Base-by-base conservation (phyloP, 1,140 invertebrate genomes). In the Drosophila elegans region DNA sequence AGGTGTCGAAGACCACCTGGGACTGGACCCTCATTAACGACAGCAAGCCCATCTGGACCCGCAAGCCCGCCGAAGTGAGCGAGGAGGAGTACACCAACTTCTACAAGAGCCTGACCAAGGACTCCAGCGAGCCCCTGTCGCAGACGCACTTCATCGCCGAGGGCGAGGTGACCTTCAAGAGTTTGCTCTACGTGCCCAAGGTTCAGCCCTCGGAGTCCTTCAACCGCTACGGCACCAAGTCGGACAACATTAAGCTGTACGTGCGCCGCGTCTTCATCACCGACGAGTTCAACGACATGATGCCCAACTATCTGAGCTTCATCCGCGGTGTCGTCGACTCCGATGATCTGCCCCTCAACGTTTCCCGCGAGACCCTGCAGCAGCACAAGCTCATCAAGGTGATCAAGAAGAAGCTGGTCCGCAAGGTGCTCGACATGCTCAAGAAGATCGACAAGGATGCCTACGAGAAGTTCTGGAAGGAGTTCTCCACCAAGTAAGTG, bases 221-320 rank as follows among this genome's bases (percentile, higher is more conserved):
- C 94, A 98, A 98, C 92, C 96, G 96, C 91, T 99, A 99, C 91
- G 98, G 98, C 67, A 97, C 98, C 63, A 97, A 97, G 77, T 96
- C 96, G 2, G 98, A 99, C 91, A 97, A 98, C 92, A 99, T 99
- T 80, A 99, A 99, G 94, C 93, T 99, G 38, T 99, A 98, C 91
- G 98, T 99, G 11, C 95, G 98, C 74, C 94, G 99, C 64, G 98
- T 99, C 12, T 99, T 99, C 93, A 99, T 99, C 92, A 99, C 98
- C 12, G 99, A 99, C 86, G 98, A 99, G 93, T 99, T 99, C 93
- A 98, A 98, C 91, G 99, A 99, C 90, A 98, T 99, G 96, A 98
- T 99, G 96, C 99, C 99, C 52, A 99, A 98, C 92, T 99, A 99
- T 92, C 94, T 99, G 67, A 96, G 94, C 52, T 99, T 99, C 92